A percentile compares a stretch with the other conserved stretches of the same genome.
Conservation (phyloP, 2,113 vertebrate species). For the Talpa occidentalis region DNA sequence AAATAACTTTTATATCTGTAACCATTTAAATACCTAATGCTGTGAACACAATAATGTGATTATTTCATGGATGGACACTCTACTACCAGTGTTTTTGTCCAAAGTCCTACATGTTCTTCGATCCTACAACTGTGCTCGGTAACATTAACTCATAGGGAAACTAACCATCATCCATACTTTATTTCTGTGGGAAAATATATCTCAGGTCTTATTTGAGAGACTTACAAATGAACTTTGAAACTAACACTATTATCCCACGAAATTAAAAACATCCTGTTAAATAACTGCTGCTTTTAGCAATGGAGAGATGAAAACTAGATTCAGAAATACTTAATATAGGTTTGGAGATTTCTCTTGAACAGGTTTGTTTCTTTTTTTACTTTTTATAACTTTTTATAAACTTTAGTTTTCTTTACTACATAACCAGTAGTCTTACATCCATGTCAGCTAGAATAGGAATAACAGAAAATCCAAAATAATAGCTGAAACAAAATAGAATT, state of each 20-base stretch:
- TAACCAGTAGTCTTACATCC: not conserved
- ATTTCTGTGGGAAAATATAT: slow-evolving; percentile 11
- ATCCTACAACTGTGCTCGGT: not conserved
- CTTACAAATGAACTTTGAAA: not conserved
- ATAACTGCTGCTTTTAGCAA: not conserved
- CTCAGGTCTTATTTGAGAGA: not conserved
- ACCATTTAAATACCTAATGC: not conserved
- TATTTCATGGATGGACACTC: not conserved
- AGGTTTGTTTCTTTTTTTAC: not conserved
- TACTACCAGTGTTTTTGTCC: not conserved
- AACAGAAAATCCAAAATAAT: not conserved
- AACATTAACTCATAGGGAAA: not conserved
- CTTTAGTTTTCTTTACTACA: not conserved
- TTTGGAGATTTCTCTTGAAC: not conserved
- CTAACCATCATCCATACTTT: not conserved
- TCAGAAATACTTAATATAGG: not conserved
- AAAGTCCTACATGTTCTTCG: not conserved
- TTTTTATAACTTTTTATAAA: not conserved
- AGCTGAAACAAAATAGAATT: not conserved
- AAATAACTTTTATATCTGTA: not conserved
- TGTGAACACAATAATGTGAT: not conserved
- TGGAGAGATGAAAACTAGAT: not conserved
- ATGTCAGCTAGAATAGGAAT: not conserved
- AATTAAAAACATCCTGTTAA: not conserved
- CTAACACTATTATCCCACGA: not conserved